phyloP scores from a whole-genome alignment of 2,113 vertebrate genomes.

The Calidris pugnax region DNA sequence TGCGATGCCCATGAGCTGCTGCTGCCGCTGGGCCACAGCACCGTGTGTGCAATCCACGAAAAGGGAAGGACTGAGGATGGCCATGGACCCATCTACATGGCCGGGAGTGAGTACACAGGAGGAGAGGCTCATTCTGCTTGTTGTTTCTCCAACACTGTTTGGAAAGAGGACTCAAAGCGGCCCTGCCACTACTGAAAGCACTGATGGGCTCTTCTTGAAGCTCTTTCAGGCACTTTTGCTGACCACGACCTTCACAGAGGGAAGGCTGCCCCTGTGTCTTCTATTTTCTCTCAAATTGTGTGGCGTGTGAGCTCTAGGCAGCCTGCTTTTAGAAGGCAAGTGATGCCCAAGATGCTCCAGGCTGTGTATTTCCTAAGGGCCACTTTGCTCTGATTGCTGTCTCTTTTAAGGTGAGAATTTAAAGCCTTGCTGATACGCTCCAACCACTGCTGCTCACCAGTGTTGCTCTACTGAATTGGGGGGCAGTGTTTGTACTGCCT shows the following conservation, averaged over 20 bases:
- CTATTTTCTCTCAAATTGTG: not conserved
- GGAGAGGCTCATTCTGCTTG: not conserved
- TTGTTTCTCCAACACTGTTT: not conserved
- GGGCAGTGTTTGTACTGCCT: not conserved
- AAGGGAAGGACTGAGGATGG: not conserved
- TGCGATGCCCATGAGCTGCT: rapidly evolving
- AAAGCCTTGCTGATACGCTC: not conserved
- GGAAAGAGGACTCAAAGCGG: not conserved
- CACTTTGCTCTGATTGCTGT: not conserved
- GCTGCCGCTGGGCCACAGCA: rapidly evolving
- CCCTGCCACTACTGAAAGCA: not conserved
- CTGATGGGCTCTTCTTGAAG: not conserved
- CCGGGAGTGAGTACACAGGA: rapidly evolving
- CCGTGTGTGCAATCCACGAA: not conserved
- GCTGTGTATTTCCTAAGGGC: not conserved
- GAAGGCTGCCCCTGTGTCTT: not conserved
- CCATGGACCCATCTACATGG: rapidly evolving
- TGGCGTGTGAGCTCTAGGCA: not conserved
- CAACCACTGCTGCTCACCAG: not conserved
- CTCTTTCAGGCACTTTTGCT: not conserved
- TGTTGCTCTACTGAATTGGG: not conserved
- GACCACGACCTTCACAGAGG: not conserved
- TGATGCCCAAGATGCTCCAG: not conserved
- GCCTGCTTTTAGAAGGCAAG: not conserved
- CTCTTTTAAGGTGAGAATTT: not conserved